Conservation (phyloP, 92 coral and sea anemone species). For the Bergia sp. region DNA sequence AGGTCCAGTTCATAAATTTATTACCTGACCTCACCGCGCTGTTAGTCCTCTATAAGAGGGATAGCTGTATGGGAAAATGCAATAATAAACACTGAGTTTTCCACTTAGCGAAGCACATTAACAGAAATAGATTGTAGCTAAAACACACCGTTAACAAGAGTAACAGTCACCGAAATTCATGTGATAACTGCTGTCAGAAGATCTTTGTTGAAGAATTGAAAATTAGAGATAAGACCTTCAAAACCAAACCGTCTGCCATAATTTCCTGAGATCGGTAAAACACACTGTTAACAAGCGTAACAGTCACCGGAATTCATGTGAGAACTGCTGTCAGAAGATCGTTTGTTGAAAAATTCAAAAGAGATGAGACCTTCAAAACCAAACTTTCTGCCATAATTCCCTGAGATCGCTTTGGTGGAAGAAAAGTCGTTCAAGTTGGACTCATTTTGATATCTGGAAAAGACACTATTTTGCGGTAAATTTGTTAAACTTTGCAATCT, state of each 20-base stretch:
- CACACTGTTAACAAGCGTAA: neutral
- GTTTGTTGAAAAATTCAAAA: neutral
- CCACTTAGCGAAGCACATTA: neutral
- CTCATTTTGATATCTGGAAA: neutral
- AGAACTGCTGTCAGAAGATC: neutral
- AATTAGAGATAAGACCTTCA: neutral
- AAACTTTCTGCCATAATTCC: neutral
- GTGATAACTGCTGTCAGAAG: neutral
- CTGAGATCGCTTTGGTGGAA: neutral
- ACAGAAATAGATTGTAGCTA: neutral
- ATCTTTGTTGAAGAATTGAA: neutral
- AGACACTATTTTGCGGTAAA: no score
- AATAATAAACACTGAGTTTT: no score
- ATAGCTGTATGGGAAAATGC: no score
- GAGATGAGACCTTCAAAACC: neutral
- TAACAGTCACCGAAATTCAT: neutral
- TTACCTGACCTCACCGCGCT: no score
- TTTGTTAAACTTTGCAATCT: neutral
- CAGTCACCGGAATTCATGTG: neutral
- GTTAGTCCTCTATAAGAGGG: no score
- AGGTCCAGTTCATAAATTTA: no score
- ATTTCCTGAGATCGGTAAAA: no score
- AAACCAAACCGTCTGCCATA: no score
- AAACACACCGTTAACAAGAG: neutral
- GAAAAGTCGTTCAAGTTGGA: neutral